phyloP scores from a whole-genome alignment of 1,140 invertebrate species.

The Drosophila sp. region DNA sequence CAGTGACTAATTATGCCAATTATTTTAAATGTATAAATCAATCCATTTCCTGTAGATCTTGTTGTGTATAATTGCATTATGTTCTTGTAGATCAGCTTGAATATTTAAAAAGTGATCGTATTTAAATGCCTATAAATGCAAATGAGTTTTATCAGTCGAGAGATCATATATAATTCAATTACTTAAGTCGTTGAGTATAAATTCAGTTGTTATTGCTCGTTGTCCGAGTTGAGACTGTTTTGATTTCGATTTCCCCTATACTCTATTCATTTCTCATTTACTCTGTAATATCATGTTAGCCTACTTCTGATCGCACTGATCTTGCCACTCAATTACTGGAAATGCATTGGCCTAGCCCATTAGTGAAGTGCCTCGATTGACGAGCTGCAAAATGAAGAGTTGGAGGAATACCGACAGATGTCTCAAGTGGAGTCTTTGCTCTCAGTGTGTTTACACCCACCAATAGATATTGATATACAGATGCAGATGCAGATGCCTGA shows the following conservation, averaged over 20 bases:
- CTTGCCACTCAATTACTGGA: constrained; percentile 32
- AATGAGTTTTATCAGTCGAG: not conserved
- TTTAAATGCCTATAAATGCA: not conserved
- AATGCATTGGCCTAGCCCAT: constrained; percentile 16
- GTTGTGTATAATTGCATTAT: not conserved
- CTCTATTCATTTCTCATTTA: not conserved
- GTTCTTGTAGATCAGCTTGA: not conserved
- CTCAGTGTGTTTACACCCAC: constrained; percentile 12
- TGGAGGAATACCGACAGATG: constrained; percentile 27
- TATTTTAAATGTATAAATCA: not conserved
- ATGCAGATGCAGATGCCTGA: too few species aligned
- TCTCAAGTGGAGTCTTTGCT: constrained; percentile 28
- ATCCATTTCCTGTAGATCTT: not conserved
- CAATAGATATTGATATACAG: constrained; percentile 8
- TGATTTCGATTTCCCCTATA: not conserved
- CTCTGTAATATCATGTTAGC: constrained; percentile 13
- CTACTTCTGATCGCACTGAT: constrained; percentile 23
- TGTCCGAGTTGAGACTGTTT: constrained; percentile 13
- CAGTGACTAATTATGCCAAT: not conserved
- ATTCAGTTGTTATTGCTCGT: not conserved
- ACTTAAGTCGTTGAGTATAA: not conserved
- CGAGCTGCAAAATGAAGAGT: constrained; percentile 8
- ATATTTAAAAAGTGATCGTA: constrained; percentile 1
- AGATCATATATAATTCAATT: not conserved
- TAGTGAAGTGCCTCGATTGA: constrained; percentile 33